Evolutionary conservation across 2,113 vertebrate species (phyloP), one percentile per base, ranked within the genome.

Genomic region (Atlantisia rogersi): DNA sequence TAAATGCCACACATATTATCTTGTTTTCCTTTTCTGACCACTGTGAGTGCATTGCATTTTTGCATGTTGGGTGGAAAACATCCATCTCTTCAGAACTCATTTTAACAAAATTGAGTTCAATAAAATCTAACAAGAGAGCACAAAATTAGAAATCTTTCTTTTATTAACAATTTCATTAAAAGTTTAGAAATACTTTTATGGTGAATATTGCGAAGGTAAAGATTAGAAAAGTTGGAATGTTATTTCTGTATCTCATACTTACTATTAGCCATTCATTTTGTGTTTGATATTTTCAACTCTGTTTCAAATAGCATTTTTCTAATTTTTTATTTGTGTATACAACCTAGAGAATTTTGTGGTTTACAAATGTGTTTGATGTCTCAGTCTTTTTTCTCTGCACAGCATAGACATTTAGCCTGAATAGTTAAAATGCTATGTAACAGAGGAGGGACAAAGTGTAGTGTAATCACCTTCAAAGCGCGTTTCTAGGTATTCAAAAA

Each of bases 321-420:
- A 6, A 22, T 83, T 94, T 92, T 71, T 9, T 65, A 25, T 81
- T 74, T 29, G 67, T 92, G n/a, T 46, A 29, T 53, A 32, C 10
- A 94, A 6, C 58, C 48, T 86, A 65, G 62, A 85, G 58, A 50
- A 64, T 79, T 90, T 94, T 92, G 44, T 92, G 50, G 86, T 89
- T 88, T 77, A 56, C 39, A 55, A 53, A 65, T n/a, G 28, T 69
- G 28, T 93, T 95, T 86, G 73, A 88, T 93, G 48, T 88, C 73
- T 93, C 69, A 67, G 40, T 90, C 82, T 92, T 24, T 94, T 91
- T 96, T 93, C 17, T 94, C 16, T 84, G 92, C 82, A 92, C 40
- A 82, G 62, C 37, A 82, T 65, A 93, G 58, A 73, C 2, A 4
- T 84, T 94, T 94, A 84, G 18, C 83, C 65, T 86, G 73, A 71